Conservation (phyloP, 64 coral and sea anemone genomes). For the Montipora cactus region DNA sequence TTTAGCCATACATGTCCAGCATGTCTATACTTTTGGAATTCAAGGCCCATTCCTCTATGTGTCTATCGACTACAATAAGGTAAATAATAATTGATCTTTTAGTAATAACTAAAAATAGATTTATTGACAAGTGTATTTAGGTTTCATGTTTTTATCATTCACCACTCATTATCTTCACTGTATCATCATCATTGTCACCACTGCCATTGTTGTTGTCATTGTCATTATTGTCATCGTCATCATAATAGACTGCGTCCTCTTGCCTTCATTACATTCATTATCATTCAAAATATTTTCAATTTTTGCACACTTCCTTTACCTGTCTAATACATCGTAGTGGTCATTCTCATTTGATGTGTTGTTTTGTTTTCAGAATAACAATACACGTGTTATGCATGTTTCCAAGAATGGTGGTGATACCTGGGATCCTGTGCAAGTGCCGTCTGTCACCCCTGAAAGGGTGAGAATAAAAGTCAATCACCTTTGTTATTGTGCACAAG, state of each 20-base stretch:
- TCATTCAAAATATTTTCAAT: too few species aligned
- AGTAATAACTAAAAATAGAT: too few species aligned
- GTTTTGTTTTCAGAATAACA: constrained; percentile 56
- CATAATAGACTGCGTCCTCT: too few species aligned
- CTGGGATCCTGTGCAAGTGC: constrained; percentile 73
- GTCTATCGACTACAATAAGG: constrained; percentile 78
- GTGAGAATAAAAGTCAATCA: constrained; percentile 12
- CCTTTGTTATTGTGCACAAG: too few species aligned
- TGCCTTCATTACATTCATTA: too few species aligned
- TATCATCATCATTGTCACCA: not conserved
- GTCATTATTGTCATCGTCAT: not conserved
- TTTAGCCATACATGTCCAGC: constrained; percentile 73
- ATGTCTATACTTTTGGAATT: constrained; percentile 88
- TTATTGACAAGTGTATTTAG: too few species aligned
- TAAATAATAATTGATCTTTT: not conserved
- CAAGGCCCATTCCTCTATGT: constrained; percentile 87
- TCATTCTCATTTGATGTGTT: too few species aligned
- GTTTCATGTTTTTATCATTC: too few species aligned
- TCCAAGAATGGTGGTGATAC: constrained; percentile 73
- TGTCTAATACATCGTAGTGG: too few species aligned
- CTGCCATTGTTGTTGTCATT: too few species aligned
- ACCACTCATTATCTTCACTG: not conserved
- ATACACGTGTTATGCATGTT: constrained; percentile 79
- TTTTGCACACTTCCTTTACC: too few species aligned
- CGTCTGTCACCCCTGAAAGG: constrained; percentile 73